phyloP scores from a whole-genome alignment of 92 coral and sea anemone genomes.

The Parazoanthus swiftii region DNA sequence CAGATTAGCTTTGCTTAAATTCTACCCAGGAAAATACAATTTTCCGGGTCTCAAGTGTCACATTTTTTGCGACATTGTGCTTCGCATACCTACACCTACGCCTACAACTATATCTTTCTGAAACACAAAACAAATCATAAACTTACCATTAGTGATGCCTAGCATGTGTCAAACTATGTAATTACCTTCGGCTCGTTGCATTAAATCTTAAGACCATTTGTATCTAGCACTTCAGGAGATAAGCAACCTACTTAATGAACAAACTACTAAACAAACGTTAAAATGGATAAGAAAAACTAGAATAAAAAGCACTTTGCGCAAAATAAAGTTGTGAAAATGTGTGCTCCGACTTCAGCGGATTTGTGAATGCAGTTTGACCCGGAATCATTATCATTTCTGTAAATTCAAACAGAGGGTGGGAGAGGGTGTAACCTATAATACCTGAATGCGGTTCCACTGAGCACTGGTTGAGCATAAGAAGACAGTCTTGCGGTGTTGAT shows the following conservation, averaged over 20 bases:
- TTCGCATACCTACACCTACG: too few species aligned
- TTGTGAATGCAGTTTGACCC: neutral
- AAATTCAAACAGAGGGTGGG: neutral
- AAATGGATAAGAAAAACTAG: neutral
- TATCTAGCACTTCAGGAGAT: neutral
- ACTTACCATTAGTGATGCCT: neutral
- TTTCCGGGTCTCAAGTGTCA: too few species aligned
- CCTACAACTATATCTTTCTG: neutral
- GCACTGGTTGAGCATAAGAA: slow-evolving; percentile 63
- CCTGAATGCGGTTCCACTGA: slow-evolving; percentile 52
- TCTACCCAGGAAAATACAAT: too few species aligned
- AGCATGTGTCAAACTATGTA: too few species aligned
- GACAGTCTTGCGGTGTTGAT: slow-evolving; percentile 50
- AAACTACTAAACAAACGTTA: neutral
- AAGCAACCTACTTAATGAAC: neutral
- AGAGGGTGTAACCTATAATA: neutral
- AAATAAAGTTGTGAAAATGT: too few species aligned
- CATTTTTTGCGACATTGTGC: too few species aligned
- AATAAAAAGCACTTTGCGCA: neutral
- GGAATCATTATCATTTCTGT: neutral
- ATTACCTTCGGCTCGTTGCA: neutral
- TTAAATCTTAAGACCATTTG: neutral
- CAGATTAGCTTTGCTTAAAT: too few species aligned
- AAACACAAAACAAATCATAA: too few species aligned
- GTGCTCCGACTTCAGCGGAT: neutral